phyloP scores from a whole-genome alignment of 2,113 vertebrate genomes.

The Siniperca chuatsi region DNA sequence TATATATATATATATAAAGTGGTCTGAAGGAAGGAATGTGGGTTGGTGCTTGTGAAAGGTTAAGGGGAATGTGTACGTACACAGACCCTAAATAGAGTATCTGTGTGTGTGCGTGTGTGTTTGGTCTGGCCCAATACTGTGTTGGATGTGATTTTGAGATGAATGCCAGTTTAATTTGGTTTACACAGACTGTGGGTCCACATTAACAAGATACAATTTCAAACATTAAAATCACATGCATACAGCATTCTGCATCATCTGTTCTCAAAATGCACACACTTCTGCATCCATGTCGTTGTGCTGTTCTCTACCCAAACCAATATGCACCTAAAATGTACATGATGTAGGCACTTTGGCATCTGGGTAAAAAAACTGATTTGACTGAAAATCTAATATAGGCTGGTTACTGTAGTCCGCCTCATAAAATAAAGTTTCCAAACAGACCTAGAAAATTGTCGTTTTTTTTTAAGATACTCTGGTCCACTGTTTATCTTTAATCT shows the following conservation, averaged over 20 bases:
- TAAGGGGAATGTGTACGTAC: constrained; percentile 13
- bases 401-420: not conserved
- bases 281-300: not conserved
- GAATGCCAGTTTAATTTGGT: not conserved
- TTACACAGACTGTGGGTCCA: not conserved
- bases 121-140: not conserved
- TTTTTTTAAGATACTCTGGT: too few relatives aligned
- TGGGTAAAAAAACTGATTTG: not conserved
- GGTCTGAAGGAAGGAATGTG: constrained; percentile 37
- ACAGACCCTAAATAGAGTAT: not conserved
- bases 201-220: not conserved
- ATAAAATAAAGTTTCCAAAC: not conserved
- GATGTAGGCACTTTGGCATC: not conserved
- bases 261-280: not conserved
- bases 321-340: not conserved
- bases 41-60: constrained; percentile 5
- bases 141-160: constrained; percentile 7
- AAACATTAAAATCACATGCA: not conserved
- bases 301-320: too few relatives aligned
- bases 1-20: not conserved
- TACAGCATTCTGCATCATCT: too few relatives aligned
- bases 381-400: not conserved
- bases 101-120: not conserved
- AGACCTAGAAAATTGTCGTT: not conserved
- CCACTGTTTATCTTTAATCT: too few relatives aligned